Conservation (phyloP, 1,140 invertebrate species). For the Diabrotica undecimpunctata region DNA sequence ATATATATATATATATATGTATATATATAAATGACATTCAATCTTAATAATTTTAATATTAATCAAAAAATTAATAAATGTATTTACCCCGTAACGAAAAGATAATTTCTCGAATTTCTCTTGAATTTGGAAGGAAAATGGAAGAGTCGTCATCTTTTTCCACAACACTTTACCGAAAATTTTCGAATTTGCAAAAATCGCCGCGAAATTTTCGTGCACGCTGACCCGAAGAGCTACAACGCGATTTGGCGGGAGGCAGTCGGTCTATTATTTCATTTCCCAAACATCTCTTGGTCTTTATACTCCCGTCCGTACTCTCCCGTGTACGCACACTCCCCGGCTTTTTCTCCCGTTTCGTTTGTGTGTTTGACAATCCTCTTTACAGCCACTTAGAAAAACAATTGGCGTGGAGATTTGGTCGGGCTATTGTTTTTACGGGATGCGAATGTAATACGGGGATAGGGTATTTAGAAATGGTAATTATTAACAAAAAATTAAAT, state of each 20-base stretch:
- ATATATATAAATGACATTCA: too few species aligned
- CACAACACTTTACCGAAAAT: not conserved
- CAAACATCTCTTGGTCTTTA: conserved; percentile 1
- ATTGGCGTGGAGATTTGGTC: not conserved
- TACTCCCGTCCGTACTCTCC: not conserved
- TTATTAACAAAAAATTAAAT: too few species aligned
- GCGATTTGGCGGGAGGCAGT: not conserved
- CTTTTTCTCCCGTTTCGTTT: not conserved
- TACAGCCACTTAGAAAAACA: not conserved
- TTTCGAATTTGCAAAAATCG: not conserved
- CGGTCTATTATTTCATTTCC: not conserved
- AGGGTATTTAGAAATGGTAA: too few species aligned
- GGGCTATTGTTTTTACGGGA: too few species aligned
- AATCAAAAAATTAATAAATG: not conserved
- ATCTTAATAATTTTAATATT: too few species aligned
- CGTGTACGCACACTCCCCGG: not conserved
- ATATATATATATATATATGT: too few species aligned
- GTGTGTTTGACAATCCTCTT: not conserved
- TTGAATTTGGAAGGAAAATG: not conserved
- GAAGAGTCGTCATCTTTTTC: not conserved
- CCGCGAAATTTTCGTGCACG: not conserved
- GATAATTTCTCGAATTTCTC: conserved; percentile 3
- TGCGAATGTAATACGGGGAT: too few species aligned
- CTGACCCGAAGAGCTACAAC: not conserved
- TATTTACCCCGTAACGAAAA: conserved; percentile 2